Base-by-base conservation (phyloP, 2,888 invertebrate genomes). In the Campaea margaritaria region DNA sequence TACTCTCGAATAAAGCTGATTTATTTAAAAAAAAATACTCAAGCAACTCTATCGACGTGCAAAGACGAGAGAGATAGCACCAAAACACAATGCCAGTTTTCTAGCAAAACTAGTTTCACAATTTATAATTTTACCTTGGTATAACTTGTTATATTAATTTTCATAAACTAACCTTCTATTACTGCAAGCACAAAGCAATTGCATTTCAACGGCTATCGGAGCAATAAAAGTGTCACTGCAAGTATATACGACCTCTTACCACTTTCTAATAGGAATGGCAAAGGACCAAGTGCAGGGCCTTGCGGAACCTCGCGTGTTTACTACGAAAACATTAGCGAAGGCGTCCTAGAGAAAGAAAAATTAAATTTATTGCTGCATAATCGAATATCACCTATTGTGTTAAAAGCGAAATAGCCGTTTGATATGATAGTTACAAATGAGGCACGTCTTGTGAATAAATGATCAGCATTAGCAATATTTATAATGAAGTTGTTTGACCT, bases 231-330 rank as follows among this genome's bases (percentile, higher is more conserved):
- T 72, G 65, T 70, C 74, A 67, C 63, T 36, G 36, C n/a, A n/a
- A n/a, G 51, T 65, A 65, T 68, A 68, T 62, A 67, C 65, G 52
- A 60, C 15, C 9, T 5, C 46, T 16, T 11, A 36, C 28, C 48
- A 64, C 72, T 74, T 70, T 76, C 75, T 73, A 72, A 73, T 72
- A 73, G 60, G 68, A 76, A 73, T 70, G 64, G 53, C 62, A 65
- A 61, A 49, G 74, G 74, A 41, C 70, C 72, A 43, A 73, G 41
- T 39, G 57, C 34, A 61, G 65, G 28, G 38, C 73, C 78, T 41
- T 73, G 73, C 51, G 69, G 65, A 65, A 76, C 68, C 65, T 78
- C 68, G 78, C 79, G 76, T 78, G 78, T 64, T 65, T 61, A 53
- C 53, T 58, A 50, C 45, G 67, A 70, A 72, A 69, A 68, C 51